These are phyloP conservation scores for Brachionus rubens DNA, from an alignment of 1,140 invertebrate species.

Conservation along the genomic window DNA sequence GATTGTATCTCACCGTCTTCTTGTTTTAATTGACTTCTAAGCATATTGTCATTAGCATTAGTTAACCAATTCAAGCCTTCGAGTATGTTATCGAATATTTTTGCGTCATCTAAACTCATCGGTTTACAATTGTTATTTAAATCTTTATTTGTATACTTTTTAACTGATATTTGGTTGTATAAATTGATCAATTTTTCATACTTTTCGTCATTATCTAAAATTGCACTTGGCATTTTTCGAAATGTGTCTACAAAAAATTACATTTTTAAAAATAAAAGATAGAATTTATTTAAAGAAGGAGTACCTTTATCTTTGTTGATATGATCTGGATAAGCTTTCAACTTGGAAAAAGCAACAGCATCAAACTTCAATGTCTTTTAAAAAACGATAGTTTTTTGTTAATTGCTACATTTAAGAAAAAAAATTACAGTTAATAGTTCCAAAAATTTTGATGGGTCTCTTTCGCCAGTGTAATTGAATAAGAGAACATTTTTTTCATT, in stretches of 20 bases:
- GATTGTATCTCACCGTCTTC: background rate
- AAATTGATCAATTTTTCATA: constrained; percentile 26
- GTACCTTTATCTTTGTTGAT: background rate
- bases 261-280: background rate
- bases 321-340: constrained; percentile 20
- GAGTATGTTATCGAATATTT: constrained; percentile 10
- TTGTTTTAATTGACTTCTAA: background rate
- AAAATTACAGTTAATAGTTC: constrained; percentile 37
- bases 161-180: background rate
- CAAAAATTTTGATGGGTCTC: constrained; percentile 36
- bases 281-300: background rate
- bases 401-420: background rate
- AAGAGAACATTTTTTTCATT: constrained; percentile 27
- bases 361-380: constrained; percentile 26
- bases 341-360: constrained; percentile 34
- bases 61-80: constrained; percentile 31
- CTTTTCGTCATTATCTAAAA: constrained; percentile 25
- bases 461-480: constrained; percentile 40
- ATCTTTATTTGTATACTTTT: background rate
- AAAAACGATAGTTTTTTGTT: background rate
- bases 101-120: background rate
- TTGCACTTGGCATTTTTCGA: constrained; percentile 35
- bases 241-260: background rate
- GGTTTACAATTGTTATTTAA: background rate
- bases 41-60: background rate